phyloP scores from a whole-genome alignment of 2,888 invertebrate species.

The Nudaria mundana region DNA sequence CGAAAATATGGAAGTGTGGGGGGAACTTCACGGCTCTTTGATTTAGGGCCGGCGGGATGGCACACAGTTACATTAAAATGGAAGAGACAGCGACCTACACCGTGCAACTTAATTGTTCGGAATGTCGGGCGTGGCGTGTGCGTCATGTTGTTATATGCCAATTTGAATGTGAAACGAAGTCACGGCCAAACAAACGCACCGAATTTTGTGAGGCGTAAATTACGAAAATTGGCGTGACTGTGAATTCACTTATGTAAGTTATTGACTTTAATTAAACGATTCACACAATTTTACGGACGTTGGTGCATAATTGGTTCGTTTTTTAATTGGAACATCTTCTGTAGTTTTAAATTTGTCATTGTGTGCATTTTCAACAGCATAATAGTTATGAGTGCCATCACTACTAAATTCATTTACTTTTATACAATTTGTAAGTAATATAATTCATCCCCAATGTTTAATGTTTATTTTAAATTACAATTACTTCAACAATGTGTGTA shows the following conservation, averaged over 20 bases:
- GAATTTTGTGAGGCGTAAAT: conserved; percentile 18
- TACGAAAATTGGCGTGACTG: conserved; percentile 7
- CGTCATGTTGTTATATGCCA: conserved; percentile 28
- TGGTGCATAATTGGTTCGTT: not conserved
- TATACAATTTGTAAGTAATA: not conserved
- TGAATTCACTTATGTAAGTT: conserved; percentile 7
- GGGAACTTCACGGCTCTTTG: conserved; percentile 68
- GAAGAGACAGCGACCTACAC: conserved; percentile 39
- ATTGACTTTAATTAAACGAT: conserved; percentile 6
- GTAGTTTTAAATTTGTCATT: too few relatives aligned
- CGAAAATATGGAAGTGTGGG: conserved; percentile 75
- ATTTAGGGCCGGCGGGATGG: conserved; percentile 57
- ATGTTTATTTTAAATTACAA: too few relatives aligned
- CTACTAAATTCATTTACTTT: too few relatives aligned
- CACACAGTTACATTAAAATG: conserved; percentile 39
- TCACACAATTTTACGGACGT: not conserved
- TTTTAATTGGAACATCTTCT: conserved; percentile 7
- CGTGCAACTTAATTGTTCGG: conserved; percentile 29
- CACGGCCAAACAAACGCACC: conserved; percentile 23
- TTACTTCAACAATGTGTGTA: too few relatives aligned
- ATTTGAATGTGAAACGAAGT: conserved; percentile 31
- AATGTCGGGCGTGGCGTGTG: conserved; percentile 16
- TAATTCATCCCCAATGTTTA: too few relatives aligned
- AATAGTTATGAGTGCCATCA: too few relatives aligned
- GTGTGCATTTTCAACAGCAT: too few relatives aligned